Evolutionary conservation across 2,888 invertebrate species (phyloP), one percentile per base, ranked within the genome.

Genomic region (Coecobrya sp.): DNA sequence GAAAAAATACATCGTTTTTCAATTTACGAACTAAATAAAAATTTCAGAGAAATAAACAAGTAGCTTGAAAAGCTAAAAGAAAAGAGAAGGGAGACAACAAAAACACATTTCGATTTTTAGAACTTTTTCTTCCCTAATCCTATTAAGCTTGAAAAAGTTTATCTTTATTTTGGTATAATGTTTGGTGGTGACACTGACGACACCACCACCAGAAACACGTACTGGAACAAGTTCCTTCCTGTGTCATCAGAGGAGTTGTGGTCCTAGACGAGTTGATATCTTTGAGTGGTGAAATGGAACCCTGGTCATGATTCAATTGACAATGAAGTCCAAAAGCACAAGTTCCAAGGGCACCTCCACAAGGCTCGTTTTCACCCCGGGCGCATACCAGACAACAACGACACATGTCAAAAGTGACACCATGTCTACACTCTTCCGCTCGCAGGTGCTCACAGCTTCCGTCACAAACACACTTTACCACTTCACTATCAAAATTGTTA

Each of bases 341-440:
- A 88, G 97, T 97, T 89, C 98, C 98, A 94, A 97, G 97, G 90
- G 97, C 97, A 70, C 97, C 97, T 36, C 98, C 98, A 96, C 98
- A 98, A 92, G 98, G 97, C 96, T 98, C 98, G 65, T 98, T 98
- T 95, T 98, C 96, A 84, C 98, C 98, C 95, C 98, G 97, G 93
- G 98, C 98, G 96, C 99, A 99, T 95, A 98, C 98, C 96, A 97
- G 97, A 96, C 98, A 98, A 96, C 98, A 98, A 96, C 98, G 97
- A 97, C 98, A 98, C 88, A 98, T 98, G 96, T 98, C 98, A 97
- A 98, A 98, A 86, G 98, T 98, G 95, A 98, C 97, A 93, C 97
- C 96, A 68, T 97, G 98, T 0, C 98, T 98, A 96, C 98, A 98
- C 95, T 98, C 98, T 92, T 97, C 97, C 68, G 97, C 97, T 95